Conservation (phyloP, 2,888 invertebrate species). For the Sycophila texana region DNA sequence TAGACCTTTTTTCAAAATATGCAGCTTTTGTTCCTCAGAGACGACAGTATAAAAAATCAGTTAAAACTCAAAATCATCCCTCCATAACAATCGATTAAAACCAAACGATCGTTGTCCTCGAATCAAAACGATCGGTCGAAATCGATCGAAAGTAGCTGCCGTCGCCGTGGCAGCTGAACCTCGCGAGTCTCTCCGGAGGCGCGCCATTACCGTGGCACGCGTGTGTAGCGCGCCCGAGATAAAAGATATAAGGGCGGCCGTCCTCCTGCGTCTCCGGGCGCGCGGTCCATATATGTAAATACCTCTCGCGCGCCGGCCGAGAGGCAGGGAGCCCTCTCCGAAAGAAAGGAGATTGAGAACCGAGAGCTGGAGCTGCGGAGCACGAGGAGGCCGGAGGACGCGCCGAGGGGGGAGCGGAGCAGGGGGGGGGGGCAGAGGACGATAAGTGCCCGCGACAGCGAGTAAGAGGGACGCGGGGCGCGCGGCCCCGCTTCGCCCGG, state of each 20-base stretch:
- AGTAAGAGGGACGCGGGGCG: constrained; percentile 1
- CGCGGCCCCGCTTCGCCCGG: constrained; percentile 30
- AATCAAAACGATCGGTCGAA: neutral
- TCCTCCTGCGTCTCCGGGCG: constrained; percentile 53
- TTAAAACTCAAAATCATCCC: no score
- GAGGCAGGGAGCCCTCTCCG: constrained; percentile 56
- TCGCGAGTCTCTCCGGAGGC: constrained; percentile 55
- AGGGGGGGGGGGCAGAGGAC: constrained; percentile 29
- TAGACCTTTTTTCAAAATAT: no score
- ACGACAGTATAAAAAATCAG: no score
- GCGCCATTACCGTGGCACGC: constrained; percentile 35
- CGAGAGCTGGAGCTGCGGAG: constrained; percentile 43
- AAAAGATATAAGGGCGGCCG: constrained; percentile 72
- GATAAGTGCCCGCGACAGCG: constrained; percentile 50
- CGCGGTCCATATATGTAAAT: constrained; percentile 75
- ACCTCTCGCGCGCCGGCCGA: constrained; percentile 68
- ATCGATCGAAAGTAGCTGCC: neutral
- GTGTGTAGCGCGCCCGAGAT: constrained; percentile 67
- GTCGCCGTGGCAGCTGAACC: constrained; percentile 57
- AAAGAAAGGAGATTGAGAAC: constrained; percentile 12
- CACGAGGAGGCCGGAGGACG: constrained; percentile 23
- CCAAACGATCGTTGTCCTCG: no score
- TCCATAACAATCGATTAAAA: no score
- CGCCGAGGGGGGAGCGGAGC: constrained; percentile 29
- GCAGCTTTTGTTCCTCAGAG: no score